Conservation (phyloP, 2,113 vertebrate species). For the Heterocephalus glaber region DNA sequence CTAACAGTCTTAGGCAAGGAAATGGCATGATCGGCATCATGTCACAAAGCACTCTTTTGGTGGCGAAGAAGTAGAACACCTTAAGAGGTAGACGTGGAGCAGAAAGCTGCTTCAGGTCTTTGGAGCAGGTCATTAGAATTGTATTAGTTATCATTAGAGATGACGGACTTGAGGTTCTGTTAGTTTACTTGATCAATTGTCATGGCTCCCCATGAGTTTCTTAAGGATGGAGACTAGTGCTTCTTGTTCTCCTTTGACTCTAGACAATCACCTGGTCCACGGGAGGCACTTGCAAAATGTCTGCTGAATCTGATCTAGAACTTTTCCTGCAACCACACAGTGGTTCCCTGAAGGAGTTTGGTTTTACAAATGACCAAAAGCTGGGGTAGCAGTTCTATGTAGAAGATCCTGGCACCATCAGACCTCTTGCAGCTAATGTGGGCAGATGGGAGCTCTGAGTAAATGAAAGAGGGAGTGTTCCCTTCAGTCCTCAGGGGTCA, state of each 20-base stretch:
- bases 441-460: neutral
- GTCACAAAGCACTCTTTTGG: neutral
- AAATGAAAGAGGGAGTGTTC: neutral
- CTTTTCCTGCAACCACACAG: neutral
- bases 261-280: neutral
- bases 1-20: neutral
- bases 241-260: neutral
- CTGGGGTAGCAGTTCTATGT: neutral
- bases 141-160: neutral
- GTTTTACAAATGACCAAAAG: neutral
- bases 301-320: neutral
- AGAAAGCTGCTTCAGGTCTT: neutral
- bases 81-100: neutral
- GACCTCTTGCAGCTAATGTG: neutral
- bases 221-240: neutral
- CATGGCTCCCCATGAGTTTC: neutral
- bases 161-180: neutral
- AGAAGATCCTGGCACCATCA: neutral
- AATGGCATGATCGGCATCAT: neutral
- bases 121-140: neutral
- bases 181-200: neutral
- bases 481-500: neutral
- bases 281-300: neutral
- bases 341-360: neutral
- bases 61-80: neutral